A percentile compares a stretch with the other conserved stretches of the same genome.
Evolutionary conservation across 2,888 invertebrate genomes (phyloP).

Genomic region (Venustoraphidia nigricollis): DNA sequence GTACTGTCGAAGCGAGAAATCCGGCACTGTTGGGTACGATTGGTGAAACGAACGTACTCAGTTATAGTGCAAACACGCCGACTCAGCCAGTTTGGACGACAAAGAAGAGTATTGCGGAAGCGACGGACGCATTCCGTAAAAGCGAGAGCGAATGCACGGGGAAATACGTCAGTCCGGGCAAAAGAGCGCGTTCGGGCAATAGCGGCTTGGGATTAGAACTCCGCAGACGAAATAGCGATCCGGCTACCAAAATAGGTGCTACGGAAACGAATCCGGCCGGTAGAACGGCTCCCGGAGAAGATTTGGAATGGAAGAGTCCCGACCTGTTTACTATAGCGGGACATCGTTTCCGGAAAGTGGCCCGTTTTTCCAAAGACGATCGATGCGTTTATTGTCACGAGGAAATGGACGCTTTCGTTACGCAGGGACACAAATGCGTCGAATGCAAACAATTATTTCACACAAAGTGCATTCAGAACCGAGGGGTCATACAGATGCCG

Average conservation of each 20-base stretch:
- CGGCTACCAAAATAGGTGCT: slow-evolving; percentile 37
- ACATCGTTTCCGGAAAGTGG: slow-evolving; percentile 61
- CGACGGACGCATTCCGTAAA: slow-evolving; percentile 4
- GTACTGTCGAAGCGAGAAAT: slow-evolving; percentile 17
- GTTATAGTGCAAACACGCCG: slow-evolving; percentile 6
- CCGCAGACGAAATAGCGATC: slow-evolving; percentile 59
- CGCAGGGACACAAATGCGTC: slow-evolving; percentile 64
- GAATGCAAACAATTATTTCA: slow-evolving; percentile 78
- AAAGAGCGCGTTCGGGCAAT: slow-evolving; percentile 24
- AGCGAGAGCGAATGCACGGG: slow-evolving; percentile 1
- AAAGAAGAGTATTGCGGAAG: slow-evolving; percentile 7
- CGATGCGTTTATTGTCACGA: slow-evolving; percentile 68
- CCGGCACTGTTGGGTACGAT: slow-evolving; percentile 22
- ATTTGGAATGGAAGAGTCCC: slow-evolving; percentile 43
- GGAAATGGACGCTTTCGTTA: slow-evolving; percentile 66
- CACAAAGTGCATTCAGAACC: slow-evolving; percentile 78
- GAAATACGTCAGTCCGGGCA: slow-evolving; percentile 19
- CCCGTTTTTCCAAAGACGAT: slow-evolving; percentile 65
- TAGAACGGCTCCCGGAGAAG: slow-evolving; percentile 33
- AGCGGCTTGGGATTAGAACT: slow-evolving; percentile 31
- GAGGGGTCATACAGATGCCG: slow-evolving; percentile 57
- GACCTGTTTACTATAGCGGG: slow-evolving; percentile 55
- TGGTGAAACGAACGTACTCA: slow-evolving; percentile 21
- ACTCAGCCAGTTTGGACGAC: slow-evolving; percentile 7
- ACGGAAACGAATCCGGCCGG: slow-evolving; percentile 31